Base-by-base conservation (phyloP, 1,140 invertebrate species). In the Hormaphis cornu region DNA sequence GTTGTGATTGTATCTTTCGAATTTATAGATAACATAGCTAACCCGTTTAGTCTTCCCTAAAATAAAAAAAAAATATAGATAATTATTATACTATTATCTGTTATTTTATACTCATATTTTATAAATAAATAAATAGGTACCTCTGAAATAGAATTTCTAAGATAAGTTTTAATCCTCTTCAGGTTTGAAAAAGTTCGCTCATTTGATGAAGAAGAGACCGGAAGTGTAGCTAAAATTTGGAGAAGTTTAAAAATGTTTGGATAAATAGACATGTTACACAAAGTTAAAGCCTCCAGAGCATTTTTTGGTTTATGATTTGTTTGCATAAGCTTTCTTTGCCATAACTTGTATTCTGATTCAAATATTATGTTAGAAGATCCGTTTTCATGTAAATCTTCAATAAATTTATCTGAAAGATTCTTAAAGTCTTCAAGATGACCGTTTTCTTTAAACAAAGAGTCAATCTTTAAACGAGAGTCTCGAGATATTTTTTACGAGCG, bases 11-110 rank as follows among this genome's bases (percentile, higher is more conserved):
- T n/a, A n/a, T n/a, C n/a, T n/a, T n/a, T n/a, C n/a, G n/a, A n/a
- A n/a, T n/a, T n/a, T n/a, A 37, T 37, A 8, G 35, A 37, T 14
- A 37, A 8, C 14, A 37, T 37, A 37, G 35, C 35, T n/a, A n/a
- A n/a, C n/a, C n/a, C n/a, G n/a, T n/a, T n/a, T n/a, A n/a, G n/a
- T n/a, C n/a, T 37, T 8, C 7, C 35, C 35, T 37, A 14, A 37
- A 37, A 37, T 37, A 5, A 81, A 84, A 73, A 74, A 81, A 10
- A 79, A 91, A 52, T 33, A 33, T 33, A 33, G 30, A 33, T 33
- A 33, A 33, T 33, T 6, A 33, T 33, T 33, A 33, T 6, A 33
- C 30, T 33, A 9, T 33, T 33, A 33, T 33, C 9, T 33, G 9
- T 33, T 33, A 33, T 33, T 33, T 33, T 33, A 33, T 33, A 33